Evolutionary conservation across 2,888 invertebrate species (phyloP), one percentile per base, ranked within the genome.

Genomic region (Hemaris fuciformis): DNA sequence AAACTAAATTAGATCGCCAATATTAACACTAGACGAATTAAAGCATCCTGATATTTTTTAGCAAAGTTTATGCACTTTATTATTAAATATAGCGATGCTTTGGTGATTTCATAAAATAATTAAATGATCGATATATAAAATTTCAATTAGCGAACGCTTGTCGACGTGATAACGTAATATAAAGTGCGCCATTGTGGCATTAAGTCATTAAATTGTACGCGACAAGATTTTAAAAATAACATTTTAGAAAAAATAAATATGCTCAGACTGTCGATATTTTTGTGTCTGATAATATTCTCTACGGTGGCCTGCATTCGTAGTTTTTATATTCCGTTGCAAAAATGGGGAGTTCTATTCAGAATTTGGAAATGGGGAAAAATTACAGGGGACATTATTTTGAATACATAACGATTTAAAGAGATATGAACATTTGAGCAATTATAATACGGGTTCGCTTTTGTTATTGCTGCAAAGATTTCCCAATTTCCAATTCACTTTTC

Each of bases 381-480:
- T 8, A 46, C 15, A 48, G 8, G 3, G 2, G 25, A 23, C 23
- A 46, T 5, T 25, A 25, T n/a, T 15, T 15, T 15, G 48, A 48
- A 48, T 25, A 48, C 48, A 15, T 25, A 48, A 25, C 25, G 27
- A 27, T 48, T 27, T 27, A 48, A 48, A 48, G 15, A 48, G 48
- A 48, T 27, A 48, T 48, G 48, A 48, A 48, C 7, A 48, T 13
- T 53, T 53, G 53, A 53, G 53, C 53, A 53, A 31, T 31, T 31
- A 18, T 53, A 53, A 53, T 53, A 31, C 31, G 10, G 31, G 15
- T 31, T 8, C n/a, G n/a, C 10, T 27, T n/a, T 31, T 38, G n/a
- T 48, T 25, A 15, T 25, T 25, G 6, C 5, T 48, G 25, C 7
- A 23, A n/a, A 4, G 7, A 27, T 27, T 31, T 53, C 10, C 53